A percentile compares a stretch with the other conserved stretches of the same genome.
phyloP scores from a whole-genome alignment of 1,140 invertebrate species.

The Drosophila bifasciata region DNA sequence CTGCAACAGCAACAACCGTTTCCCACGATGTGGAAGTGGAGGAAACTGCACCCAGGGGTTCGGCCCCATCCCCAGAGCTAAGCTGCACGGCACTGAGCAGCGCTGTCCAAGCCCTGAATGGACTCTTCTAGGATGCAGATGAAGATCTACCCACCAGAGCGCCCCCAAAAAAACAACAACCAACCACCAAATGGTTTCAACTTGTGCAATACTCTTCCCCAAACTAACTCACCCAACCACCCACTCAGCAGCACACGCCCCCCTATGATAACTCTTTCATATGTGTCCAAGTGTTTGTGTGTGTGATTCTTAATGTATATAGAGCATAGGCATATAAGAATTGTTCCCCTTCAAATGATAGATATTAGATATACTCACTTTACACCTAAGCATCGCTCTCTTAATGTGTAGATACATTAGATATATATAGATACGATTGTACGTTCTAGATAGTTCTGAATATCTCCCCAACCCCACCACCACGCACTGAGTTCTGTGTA shows the following conservation, averaged over 20 bases:
- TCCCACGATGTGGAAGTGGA: slow-evolving; percentile 20
- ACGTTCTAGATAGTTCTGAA: slow-evolving; percentile 66
- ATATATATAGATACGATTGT: slow-evolving; percentile 11
- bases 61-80: slow-evolving; percentile 43
- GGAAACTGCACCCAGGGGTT: neutral
- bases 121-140: slow-evolving; percentile 57
- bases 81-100: slow-evolving; percentile 63
- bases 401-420: slow-evolving; percentile 35
- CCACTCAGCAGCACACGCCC: slow-evolving; percentile 12
- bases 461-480: slow-evolving; percentile 8
- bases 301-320: slow-evolving; percentile 20
- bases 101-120: slow-evolving; percentile 71
- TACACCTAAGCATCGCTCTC: slow-evolving; percentile 25
- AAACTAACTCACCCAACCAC: slow-evolving; percentile 14
- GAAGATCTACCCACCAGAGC: slow-evolving; percentile 2
- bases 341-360: slow-evolving; percentile 11
- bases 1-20: slow-evolving; percentile 19
- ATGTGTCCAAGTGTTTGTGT: too few relatives aligned
- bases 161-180: slow-evolving; percentile 27
- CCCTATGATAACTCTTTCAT: too few relatives aligned
- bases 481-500: slow-evolving; percentile 39
- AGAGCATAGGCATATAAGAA: slow-evolving; percentile 15
- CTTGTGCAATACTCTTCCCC: slow-evolving; percentile 61
- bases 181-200: slow-evolving; percentile 76
- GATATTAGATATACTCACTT: slow-evolving; percentile 4